Percentiles rank a stretch among this genome's conserved stretches.
These are phyloP conservation scores for Pentamera pediparva DNA, from an alignment of 53 echinoderm and acorn worm species.

Conservation along the genomic window DNA sequence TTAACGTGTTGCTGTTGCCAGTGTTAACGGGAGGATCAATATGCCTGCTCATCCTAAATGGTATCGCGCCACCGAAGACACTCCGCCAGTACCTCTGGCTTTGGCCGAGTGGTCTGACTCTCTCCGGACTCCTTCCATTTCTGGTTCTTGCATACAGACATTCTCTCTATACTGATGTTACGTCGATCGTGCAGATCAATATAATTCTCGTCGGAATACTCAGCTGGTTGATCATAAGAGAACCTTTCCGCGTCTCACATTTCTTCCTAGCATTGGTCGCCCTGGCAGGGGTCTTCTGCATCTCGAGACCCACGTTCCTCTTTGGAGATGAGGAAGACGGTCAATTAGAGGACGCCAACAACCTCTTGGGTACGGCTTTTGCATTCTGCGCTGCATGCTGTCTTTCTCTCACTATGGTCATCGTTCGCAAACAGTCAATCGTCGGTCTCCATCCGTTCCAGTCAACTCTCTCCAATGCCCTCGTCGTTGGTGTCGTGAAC, in stretches of 20 bases:
- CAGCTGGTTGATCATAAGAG: slow-evolving; percentile 3
- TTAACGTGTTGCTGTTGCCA: background rate
- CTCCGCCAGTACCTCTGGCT: background rate
- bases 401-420: background rate
- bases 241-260: background rate
- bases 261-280: background rate
- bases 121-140: background rate
- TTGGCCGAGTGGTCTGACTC: background rate
- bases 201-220: background rate
- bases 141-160: background rate
- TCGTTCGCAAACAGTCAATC: slow-evolving; percentile 6
- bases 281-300: background rate
- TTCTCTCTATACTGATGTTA: background rate
- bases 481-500: background rate
- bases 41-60: background rate
- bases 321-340: background rate
- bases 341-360: background rate
- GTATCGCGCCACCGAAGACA: background rate
- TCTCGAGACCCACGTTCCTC: background rate
- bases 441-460: background rate
- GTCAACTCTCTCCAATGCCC: background rate
- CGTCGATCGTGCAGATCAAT: background rate
- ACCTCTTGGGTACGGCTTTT: background rate
- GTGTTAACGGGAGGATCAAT: background rate
- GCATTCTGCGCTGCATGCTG: background rate